Evolutionary conservation across 2,797 vertebrate species (phyloP).

Genomic region (Salarias fasciatus): DNA sequence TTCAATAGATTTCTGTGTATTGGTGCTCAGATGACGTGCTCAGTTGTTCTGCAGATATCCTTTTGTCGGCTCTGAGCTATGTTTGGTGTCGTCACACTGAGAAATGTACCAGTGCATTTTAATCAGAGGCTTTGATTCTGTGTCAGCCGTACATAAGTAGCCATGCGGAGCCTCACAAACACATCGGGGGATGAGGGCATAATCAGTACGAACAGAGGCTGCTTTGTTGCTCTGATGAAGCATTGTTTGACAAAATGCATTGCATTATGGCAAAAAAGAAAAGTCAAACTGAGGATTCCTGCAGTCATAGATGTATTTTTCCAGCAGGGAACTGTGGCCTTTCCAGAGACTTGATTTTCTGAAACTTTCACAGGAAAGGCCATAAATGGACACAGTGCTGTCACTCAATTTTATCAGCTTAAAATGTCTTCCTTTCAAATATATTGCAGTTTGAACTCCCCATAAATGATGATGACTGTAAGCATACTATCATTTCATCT

Average conservation of each 20-base stretch:
- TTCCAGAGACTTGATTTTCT: too few relatives aligned
- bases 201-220: constrained; percentile 10
- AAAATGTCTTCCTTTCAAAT: too few relatives aligned
- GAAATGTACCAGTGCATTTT: not conserved
- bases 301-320: not conserved
- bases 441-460: too few relatives aligned
- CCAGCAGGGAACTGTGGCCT: too few relatives aligned
- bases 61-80: not conserved
- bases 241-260: constrained; percentile 10
- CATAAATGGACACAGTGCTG: too few relatives aligned
- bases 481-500: too few relatives aligned
- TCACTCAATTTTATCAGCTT: too few relatives aligned
- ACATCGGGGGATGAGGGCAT: constrained; percentile 6
- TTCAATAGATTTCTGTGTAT: not conserved
- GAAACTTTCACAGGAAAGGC: too few relatives aligned
- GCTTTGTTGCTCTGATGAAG: constrained; percentile 19
- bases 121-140: constrained; percentile 8
- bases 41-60: not conserved
- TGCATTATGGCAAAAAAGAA: not conserved
- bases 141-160: not conserved
- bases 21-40: not conserved
- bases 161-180: not conserved
- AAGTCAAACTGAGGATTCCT: not conserved
- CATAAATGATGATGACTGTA: too few relatives aligned
- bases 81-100: not conserved